A percentile compares a stretch with the other conserved stretches of the same genome.
phyloP scores from a whole-genome alignment of 2,113 vertebrate genomes.

The Oreotrochilus melanogaster region DNA sequence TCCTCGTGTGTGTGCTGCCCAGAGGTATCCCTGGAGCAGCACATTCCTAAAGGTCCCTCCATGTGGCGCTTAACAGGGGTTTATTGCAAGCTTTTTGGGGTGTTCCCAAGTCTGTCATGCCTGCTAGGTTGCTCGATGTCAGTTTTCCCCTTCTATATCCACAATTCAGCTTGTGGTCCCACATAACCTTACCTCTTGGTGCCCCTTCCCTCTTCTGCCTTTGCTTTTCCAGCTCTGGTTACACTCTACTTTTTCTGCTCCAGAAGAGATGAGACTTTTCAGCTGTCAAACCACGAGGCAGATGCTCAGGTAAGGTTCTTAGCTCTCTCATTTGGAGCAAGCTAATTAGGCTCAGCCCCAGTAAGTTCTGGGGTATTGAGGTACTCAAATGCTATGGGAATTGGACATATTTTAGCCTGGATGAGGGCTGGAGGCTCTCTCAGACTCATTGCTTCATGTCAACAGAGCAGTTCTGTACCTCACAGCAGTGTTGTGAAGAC shows the following conservation, averaged over 20 bases:
- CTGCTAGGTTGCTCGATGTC: not conserved
- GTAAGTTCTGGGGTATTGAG: not conserved
- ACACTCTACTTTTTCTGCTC: not conserved
- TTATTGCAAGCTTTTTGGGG: not conserved
- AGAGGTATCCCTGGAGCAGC: not conserved
- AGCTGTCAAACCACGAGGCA: not conserved
- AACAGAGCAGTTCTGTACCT: not conserved
- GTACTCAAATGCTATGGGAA: not conserved
- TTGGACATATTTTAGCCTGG: not conserved
- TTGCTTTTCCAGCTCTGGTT: not conserved
- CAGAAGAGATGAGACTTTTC: not conserved
- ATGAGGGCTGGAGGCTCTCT: not conserved
- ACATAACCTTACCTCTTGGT: not conserved
- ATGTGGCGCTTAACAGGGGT: not conserved
- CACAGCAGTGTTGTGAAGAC: not conserved
- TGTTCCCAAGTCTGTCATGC: not conserved
- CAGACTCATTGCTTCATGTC: not conserved
- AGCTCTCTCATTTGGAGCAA: not conserved
- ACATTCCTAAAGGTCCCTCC: slow-evolving; percentile 39
- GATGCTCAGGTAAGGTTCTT: not conserved
- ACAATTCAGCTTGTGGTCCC: not conserved
- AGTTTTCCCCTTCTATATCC: not conserved
- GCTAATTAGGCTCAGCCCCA: not conserved
- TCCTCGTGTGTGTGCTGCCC: not conserved
- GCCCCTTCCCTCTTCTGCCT: not conserved